A percentile compares a stretch with the other conserved stretches of the same genome.
Conservation (phyloP, 2,888 invertebrate species). For the Ariolimax columbianus region DNA sequence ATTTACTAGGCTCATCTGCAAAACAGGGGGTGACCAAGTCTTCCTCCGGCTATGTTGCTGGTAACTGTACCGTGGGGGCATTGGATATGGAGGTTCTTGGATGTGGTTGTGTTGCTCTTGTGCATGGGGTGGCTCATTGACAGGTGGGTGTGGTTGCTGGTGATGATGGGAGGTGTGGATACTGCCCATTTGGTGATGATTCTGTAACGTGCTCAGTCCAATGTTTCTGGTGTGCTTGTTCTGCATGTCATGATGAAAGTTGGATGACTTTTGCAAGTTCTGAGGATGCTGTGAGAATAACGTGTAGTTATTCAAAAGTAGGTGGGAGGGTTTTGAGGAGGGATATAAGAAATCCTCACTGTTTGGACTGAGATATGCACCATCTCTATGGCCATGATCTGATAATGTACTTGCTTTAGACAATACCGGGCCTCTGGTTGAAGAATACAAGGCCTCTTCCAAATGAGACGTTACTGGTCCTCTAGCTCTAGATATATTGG, state of each 20-base stretch:
- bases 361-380: neutral
- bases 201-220: constrained; percentile 3
- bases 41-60: constrained; percentile 55
- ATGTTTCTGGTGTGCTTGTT: neutral
- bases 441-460: constrained; percentile 36
- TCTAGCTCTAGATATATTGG: neutral
- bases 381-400: constrained; percentile 1
- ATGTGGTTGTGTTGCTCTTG: constrained; percentile 3
- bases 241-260: neutral
- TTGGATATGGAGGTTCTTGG: constrained; percentile 31
- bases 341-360: neutral
- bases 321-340: neutral
- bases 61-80: constrained; percentile 37
- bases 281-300: neutral
- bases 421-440: neutral
- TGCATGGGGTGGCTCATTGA: neutral
- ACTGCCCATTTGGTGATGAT: constrained; percentile 4
- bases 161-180: constrained; percentile 33
- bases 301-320: constrained; percentile 21
- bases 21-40: constrained; percentile 69
- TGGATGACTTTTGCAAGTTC: neutral
- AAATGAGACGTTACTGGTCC: constrained; percentile 32
- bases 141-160: neutral
- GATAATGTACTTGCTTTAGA: neutral
- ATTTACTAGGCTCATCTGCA: constrained; percentile 58